phyloP scores from a whole-genome alignment of 2,797 vertebrate genomes.

The Neostethus bicornis region DNA sequence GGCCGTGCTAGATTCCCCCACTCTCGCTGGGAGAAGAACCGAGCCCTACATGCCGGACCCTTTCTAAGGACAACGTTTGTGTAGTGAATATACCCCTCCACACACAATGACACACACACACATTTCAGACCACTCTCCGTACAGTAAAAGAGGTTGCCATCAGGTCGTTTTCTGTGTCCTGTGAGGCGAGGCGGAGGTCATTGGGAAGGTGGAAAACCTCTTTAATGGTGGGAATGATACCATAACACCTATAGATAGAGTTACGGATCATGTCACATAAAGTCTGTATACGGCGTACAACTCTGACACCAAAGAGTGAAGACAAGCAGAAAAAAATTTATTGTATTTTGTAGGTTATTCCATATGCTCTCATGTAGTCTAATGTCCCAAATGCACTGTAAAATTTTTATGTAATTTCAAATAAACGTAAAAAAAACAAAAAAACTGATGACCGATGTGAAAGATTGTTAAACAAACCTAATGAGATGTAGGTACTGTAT shows the following conservation, averaged over 20 bases:
- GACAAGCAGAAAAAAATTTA: slow-evolving; percentile 28
- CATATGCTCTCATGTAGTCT: background rate
- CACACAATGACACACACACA: slow-evolving; percentile 38
- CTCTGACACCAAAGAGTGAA: slow-evolving; percentile 44
- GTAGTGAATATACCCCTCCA: slow-evolving; percentile 42
- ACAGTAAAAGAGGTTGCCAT: slow-evolving; percentile 63
- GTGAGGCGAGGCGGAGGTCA: slow-evolving; percentile 75
- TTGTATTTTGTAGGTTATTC: background rate
- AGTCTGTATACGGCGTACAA: slow-evolving; percentile 45
- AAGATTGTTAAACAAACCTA: background rate
- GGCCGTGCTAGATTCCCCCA: slow-evolving; percentile 80
- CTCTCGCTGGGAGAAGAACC: slow-evolving; percentile 73
- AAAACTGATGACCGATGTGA: background rate
- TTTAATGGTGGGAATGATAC: slow-evolving; percentile 78
- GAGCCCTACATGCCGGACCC: slow-evolving; percentile 56
- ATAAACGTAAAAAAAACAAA: background rate
- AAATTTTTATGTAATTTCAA: background rate
- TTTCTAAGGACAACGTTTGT: slow-evolving; percentile 56
- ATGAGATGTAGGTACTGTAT: background rate
- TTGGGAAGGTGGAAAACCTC: slow-evolving; percentile 74
- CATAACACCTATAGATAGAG: slow-evolving; percentile 79
- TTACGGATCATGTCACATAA: slow-evolving; percentile 72
- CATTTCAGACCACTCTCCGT: slow-evolving; percentile 33
- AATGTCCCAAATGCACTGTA: background rate
- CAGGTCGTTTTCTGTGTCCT: slow-evolving; percentile 73